Evolutionary conservation across 1,140 invertebrate genomes (phyloP).

Genomic region (Amyelois transitella): DNA sequence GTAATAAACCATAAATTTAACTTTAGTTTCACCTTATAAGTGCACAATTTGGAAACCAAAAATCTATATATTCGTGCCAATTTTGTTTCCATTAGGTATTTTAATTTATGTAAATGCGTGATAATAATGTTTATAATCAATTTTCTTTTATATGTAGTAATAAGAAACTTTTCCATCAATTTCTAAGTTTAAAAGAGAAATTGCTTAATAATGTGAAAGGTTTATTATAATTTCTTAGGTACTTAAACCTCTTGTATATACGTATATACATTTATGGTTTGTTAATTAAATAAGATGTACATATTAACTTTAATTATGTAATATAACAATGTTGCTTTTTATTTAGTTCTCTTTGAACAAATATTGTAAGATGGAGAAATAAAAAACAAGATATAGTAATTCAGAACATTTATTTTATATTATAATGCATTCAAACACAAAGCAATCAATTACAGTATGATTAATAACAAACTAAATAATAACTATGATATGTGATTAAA

Average conservation of each 20-base stretch:
- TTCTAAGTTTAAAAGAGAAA: not conserved
- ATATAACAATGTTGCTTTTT: not conserved
- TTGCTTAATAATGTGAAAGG: slow-evolving; percentile 1
- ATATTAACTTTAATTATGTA: not conserved
- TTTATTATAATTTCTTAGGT: not conserved
- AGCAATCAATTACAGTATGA: slow-evolving; percentile 60
- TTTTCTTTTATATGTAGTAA: not conserved
- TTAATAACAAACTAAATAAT: slow-evolving; percentile 63
- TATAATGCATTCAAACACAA: slow-evolving; percentile 63
- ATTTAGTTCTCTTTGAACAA: not conserved
- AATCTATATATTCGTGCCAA: no score
- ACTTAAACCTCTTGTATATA: slow-evolving; percentile 18
- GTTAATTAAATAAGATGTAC: not conserved
- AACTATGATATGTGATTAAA: slow-evolving; percentile 68
- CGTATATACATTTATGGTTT: slow-evolving; percentile 16
- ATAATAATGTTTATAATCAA: not conserved
- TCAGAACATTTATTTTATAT: slow-evolving; percentile 62
- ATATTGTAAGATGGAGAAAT: not conserved
- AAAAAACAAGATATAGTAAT: slow-evolving; percentile 18
- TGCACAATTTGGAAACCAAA: no score
- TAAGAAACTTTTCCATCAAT: not conserved
- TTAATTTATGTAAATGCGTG: not conserved
- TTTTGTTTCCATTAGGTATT: no score
- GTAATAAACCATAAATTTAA: no score
- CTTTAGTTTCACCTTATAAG: no score